These are phyloP conservation scores for Apostichopus parvimensis DNA, from an alignment of 35 echinoderm and acorn worm species.

Conservation along the genomic window DNA sequence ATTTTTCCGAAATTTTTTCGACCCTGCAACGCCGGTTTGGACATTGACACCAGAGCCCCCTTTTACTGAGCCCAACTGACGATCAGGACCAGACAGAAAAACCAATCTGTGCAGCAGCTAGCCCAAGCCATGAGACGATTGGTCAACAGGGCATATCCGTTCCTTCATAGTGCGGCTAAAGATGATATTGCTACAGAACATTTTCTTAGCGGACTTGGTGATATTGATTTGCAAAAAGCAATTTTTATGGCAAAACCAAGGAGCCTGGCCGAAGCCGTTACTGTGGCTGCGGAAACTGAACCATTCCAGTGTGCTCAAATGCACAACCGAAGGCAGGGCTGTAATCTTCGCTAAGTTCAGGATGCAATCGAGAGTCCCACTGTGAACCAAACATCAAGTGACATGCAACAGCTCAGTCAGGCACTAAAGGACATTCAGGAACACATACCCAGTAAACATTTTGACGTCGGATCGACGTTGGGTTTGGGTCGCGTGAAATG, in stretches of 20 bases:
- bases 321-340: not conserved
- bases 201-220: not conserved
- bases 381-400: not conserved
- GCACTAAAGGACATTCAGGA: not conserved
- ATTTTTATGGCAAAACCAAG: slow-evolving; percentile 21
- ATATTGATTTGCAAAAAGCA: slow-evolving; percentile 5
- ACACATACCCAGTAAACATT: no score
- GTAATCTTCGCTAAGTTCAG: not conserved
- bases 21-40: not conserved
- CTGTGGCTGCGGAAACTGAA: slow-evolving; percentile 5
- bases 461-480: no score
- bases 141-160: not conserved
- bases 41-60: not conserved
- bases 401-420: not conserved
- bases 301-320: not conserved
- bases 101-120: not conserved
- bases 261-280: not conserved
- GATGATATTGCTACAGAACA: slow-evolving; percentile 13
- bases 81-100: not conserved
- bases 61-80: not conserved
- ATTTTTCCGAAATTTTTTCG: not conserved
- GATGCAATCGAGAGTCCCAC: not conserved
- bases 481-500: no score
- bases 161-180: not conserved
- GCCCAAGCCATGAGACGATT: slow-evolving; percentile 19